Evolutionary conservation across 2,113 vertebrate species (phyloP), one percentile per base, ranked within the genome.

Genomic region (Physeter macrocephalus): DNA sequence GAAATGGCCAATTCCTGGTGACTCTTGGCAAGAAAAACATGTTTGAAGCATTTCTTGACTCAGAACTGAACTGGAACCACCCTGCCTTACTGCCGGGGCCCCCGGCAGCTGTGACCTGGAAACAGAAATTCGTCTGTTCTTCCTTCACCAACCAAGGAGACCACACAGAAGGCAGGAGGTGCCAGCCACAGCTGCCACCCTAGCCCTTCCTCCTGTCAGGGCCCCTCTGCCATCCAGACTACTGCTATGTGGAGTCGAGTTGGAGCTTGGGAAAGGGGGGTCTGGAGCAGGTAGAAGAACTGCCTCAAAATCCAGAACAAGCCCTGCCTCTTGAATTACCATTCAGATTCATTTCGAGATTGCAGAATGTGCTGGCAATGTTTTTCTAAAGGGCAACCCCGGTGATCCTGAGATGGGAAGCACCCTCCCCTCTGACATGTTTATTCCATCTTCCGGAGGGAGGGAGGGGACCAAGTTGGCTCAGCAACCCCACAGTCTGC

Each of bases 331-430:
- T 15, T 25, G 20, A 25, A 1, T n/a, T 29, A 13, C 36, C 5
- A 0, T 6, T 83, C 62, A 21, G 66, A 97, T 27, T 98, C 97
- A 98, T 98, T 96, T 90, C 67, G 81, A 98, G 96, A 98, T 87
- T 49, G 29, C 95, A 97, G 92, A 94, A 93, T 86, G 92, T 54
- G 96, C 93, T 59, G 97, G 93, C 23, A 34, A 57, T 77, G 90
- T 74, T 93, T 98, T 71, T 97, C 96, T 93, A 67, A 97, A 98
- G 97, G 98, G 98, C 20, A 98, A 98, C 97, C 98, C 98, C 96
- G 31, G 96, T 59, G 92, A 52, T 93, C 46, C 97, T 34, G 69
- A 77, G 89, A 43, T 27, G 7, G 49, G 94, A 54, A 93, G 93
- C 66, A 23, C 74, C 90, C 82, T 87, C 34, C 27, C 74, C 74